A percentile compares a stretch with the other conserved stretches of the same genome.
Conservation (phyloP, 1,140 invertebrate genomes). For the Amyelois transitella region DNA sequence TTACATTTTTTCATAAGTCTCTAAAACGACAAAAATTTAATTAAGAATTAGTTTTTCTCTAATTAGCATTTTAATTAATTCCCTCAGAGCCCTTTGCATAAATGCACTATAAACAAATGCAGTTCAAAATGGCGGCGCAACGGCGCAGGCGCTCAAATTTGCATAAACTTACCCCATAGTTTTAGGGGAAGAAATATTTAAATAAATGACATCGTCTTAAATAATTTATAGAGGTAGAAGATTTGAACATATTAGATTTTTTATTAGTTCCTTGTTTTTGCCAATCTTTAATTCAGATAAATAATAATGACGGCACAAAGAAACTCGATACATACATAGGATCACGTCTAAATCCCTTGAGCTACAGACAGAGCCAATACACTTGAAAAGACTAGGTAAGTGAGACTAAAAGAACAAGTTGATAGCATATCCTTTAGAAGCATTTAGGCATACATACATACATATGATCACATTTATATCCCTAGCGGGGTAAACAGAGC, state of each 20-base stretch:
- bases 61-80: not conserved
- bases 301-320: no score
- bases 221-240: slow-evolving; percentile 17
- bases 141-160: slow-evolving; percentile 26
- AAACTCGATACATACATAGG: no score
- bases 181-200: slow-evolving; percentile 8
- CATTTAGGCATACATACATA: not conserved
- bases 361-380: no score
- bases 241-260: not conserved
- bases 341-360: no score
- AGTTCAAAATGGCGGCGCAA: slow-evolving; percentile 14
- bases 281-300: no score
- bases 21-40: no score
- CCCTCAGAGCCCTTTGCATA: not conserved
- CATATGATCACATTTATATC: no score
- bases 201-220: slow-evolving; percentile 19
- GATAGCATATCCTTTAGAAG: no score
- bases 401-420: no score
- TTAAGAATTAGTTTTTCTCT: not conserved
- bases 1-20: no score
- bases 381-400: no score
- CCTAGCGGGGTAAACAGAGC: no score
- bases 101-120: not conserved
- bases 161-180: slow-evolving; percentile 12
- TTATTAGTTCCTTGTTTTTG: not conserved